These are phyloP conservation scores for Triops longicaudatus DNA, from an alignment of 1,140 invertebrate species.

Conservation along the genomic window DNA sequence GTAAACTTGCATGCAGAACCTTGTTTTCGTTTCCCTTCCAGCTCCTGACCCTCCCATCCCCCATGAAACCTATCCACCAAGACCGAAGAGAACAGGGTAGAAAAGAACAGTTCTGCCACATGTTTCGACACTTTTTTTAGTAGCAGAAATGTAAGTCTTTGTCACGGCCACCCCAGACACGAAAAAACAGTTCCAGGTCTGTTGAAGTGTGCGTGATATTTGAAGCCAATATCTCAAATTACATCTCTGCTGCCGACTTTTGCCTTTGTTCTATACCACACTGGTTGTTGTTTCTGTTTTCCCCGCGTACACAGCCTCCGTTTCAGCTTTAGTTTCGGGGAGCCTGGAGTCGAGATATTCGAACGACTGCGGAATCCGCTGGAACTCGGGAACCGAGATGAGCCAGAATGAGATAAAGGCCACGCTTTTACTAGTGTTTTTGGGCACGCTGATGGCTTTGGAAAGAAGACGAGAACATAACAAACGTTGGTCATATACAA, in stretches of 20 bases:
- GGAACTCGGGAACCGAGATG: background rate
- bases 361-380: background rate
- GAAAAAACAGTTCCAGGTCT: background rate
- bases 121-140: background rate
- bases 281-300: background rate
- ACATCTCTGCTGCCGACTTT: background rate
- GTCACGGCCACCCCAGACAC: background rate
- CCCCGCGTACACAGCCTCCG: background rate
- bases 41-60: background rate
- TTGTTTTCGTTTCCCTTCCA: background rate
- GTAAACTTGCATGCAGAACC: background rate
- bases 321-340: background rate
- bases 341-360: background rate
- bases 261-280: background rate
- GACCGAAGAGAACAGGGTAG: background rate
- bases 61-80: background rate
- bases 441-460: background rate
- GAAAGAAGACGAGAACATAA: background rate
- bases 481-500: conserved; percentile 11
- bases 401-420: background rate
- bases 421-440: background rate
- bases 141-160: background rate
- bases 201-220: background rate
- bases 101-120: background rate
- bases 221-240: background rate